Conservation (phyloP, 2,113 vertebrate species). For the Hippocampus barbouri region DNA sequence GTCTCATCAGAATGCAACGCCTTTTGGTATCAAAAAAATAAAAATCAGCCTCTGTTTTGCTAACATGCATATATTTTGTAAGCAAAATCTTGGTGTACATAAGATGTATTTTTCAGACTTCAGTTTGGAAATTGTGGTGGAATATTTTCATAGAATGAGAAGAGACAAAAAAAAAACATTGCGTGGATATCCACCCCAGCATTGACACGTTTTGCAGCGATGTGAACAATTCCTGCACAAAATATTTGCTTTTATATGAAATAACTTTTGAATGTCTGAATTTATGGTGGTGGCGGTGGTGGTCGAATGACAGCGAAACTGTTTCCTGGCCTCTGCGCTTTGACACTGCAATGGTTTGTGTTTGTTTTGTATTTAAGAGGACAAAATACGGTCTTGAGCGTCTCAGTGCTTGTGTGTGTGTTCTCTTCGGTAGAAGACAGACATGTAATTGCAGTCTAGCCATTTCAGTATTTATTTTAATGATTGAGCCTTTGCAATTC, state of each 20-base stretch:
- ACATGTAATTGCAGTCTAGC: conserved; percentile 77
- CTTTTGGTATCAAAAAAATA: conserved; percentile 9
- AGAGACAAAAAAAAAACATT: conserved; percentile 39
- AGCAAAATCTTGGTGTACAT: conserved; percentile 42
- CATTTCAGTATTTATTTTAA: conserved; percentile 98
- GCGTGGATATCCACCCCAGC: conserved; percentile 10
- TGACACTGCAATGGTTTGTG: conserved; percentile 64
- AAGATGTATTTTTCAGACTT: conserved; percentile 68
- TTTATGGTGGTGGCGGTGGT: conserved; percentile 15
- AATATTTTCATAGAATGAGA: conserved; percentile 73
- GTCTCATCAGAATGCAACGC: conserved; percentile 43
- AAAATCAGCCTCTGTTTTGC: conserved; percentile 37
- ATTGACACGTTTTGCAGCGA: background rate
- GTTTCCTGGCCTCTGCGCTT: conserved; percentile 70
- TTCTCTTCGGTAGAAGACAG: conserved; percentile 65
- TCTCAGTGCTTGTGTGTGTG: conserved; percentile 20
- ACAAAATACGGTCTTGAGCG: conserved; percentile 23
- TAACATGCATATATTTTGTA: conserved; percentile 43
- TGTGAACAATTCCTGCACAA: conserved; percentile 62
- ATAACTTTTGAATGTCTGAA: conserved; percentile 65
- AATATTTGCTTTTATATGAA: conserved; percentile 70
- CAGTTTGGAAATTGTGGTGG: conserved; percentile 60
- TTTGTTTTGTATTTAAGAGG: conserved; percentile 61
- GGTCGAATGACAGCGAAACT: background rate
- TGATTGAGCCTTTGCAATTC: conserved; percentile 91